These are phyloP conservation scores for Chrosomus eos DNA, from an alignment of 2,797 vertebrate genomes.

Conservation along the genomic window DNA sequence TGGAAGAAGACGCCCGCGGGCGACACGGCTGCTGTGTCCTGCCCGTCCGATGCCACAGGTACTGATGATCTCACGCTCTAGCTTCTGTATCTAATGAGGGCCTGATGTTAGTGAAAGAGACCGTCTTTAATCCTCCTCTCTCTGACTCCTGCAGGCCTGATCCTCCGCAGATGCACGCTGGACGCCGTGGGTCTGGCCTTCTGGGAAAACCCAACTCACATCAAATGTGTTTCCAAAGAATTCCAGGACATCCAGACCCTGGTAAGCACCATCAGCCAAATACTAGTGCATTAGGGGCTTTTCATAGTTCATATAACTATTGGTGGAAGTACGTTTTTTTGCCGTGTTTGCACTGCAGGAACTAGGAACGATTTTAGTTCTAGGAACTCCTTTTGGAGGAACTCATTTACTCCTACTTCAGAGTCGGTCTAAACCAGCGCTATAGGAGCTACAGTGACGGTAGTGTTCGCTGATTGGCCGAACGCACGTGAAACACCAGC, in stretches of 20 bases:
- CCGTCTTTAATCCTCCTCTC: neutral
- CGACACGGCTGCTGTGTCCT: conserved; percentile 86
- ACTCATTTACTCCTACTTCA: no score
- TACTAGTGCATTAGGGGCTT: neutral
- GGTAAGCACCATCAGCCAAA: conserved; percentile 75
- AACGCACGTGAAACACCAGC: no score
- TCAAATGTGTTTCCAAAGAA: conserved; percentile 94
- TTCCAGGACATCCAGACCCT: conserved; percentile 92
- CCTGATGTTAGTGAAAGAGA: neutral
- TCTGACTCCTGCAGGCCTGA: conserved; percentile 79
- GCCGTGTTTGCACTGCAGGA: no score
- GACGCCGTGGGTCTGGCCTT: conserved; percentile 92
- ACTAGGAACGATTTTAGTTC: no score
- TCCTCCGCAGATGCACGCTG: conserved; percentile 91
- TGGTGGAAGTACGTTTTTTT: no score
- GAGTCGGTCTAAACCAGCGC: no score
- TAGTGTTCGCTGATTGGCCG: no score
- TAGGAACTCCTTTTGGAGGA: no score
- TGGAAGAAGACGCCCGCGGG: conserved; percentile 95
- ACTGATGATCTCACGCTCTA: conserved; percentile 50
- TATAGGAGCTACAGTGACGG: no score
- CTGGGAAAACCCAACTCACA: conserved; percentile 93
- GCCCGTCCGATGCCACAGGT: conserved; percentile 92
- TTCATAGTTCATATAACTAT: no score
- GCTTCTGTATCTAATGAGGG: neutral